These are phyloP conservation scores for Gymnorhina tibicen DNA, from an alignment of 2,113 vertebrate genomes.

Conservation along the genomic window DNA sequence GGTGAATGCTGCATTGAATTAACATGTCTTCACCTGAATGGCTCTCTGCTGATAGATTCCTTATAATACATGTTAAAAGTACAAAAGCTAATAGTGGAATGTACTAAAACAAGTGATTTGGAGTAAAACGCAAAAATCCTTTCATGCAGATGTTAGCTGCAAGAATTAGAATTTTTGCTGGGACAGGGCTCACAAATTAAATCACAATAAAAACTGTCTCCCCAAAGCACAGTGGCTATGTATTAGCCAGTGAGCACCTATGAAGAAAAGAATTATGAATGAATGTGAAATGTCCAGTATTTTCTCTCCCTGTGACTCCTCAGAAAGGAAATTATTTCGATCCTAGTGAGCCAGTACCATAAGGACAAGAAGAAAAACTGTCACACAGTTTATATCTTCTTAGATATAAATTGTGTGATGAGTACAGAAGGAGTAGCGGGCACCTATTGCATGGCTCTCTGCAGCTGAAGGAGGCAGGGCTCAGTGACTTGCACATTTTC, in stretches of 20 bases:
- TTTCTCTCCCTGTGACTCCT: neutral
- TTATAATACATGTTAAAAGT: neutral
- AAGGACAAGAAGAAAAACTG: neutral
- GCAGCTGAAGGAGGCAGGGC: neutral
- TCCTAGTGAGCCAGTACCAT: neutral
- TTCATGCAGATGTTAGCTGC: neutral
- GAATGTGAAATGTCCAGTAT: neutral
- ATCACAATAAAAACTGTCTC: neutral
- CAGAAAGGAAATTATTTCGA: neutral
- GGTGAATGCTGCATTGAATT: neutral
- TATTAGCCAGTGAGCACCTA: neutral
- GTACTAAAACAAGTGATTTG: neutral
- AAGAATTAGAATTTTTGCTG: neutral
- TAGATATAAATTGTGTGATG: neutral
- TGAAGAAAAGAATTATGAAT: neutral
- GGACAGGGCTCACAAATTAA: neutral
- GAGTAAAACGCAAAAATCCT: neutral
- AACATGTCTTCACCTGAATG: neutral
- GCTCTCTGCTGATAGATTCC: neutral
- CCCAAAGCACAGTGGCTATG: neutral
- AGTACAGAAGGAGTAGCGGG: neutral
- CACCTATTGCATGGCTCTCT: neutral
- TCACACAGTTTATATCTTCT: neutral
- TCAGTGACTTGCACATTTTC: slow-evolving; percentile 12
- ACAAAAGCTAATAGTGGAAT: neutral